Conservation (phyloP, 1,140 invertebrate species). For the Drosophila kepulauana region DNA sequence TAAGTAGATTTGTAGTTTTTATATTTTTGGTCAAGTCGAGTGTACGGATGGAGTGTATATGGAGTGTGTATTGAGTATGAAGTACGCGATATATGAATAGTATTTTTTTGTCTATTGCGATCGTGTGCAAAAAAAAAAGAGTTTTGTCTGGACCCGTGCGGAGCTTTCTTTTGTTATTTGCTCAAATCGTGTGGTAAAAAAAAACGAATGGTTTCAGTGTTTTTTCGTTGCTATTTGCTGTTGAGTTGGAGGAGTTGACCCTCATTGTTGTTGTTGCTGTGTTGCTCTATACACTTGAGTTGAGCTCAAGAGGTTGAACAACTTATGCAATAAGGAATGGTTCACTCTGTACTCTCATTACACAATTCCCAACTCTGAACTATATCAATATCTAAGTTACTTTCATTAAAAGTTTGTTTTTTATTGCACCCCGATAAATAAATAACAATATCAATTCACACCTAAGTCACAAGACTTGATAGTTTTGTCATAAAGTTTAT, state of each 20-base stretch:
- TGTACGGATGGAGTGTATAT: constrained; percentile 38
- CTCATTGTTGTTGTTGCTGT: constrained; percentile 38
- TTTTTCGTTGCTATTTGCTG: constrained; percentile 42
- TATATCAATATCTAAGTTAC: not conserved
- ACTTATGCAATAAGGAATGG: constrained; percentile 67
- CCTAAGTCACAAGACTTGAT: not conserved
- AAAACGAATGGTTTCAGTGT: constrained; percentile 44
- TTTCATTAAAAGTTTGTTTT: not conserved
- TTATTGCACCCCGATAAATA: not conserved
- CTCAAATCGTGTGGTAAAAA: constrained; percentile 54
- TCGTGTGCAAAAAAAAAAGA: constrained; percentile 49
- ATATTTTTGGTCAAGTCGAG: constrained; percentile 40
- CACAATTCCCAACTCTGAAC: constrained; percentile 15
- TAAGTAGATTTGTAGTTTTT: constrained; percentile 77
- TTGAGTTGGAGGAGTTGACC: constrained; percentile 59
- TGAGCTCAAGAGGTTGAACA: constrained; percentile 46
- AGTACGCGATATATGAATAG: constrained; percentile 6
- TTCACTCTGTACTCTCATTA: constrained; percentile 13
- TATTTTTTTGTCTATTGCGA: constrained; percentile 12
- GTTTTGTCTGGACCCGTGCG: constrained; percentile 71
- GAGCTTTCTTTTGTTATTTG: constrained; percentile 77
- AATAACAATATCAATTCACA: constrained; percentile 9
- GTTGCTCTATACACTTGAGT: constrained; percentile 57
- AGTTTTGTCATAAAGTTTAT: constrained; percentile 32
- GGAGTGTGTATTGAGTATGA: constrained; percentile 38